A percentile compares a stretch with the other conserved stretches of the same genome.
Conservation (phyloP, 2,113 vertebrate species). For the Pomatostomus ruficeps region DNA sequence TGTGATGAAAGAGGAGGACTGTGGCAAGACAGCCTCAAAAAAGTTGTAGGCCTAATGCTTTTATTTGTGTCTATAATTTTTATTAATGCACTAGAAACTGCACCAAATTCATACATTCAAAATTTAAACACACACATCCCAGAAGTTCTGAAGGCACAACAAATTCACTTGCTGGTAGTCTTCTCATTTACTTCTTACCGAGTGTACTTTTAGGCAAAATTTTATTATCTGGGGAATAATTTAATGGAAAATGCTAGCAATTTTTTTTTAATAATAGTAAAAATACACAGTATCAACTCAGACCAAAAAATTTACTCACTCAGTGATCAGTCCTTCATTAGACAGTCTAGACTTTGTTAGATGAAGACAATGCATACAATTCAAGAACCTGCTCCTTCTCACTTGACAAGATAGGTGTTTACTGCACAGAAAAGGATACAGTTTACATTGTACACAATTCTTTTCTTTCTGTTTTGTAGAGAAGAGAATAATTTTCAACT, state of each 20-base stretch:
- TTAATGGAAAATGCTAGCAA: background rate
- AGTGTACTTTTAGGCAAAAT: background rate
- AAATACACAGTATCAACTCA: background rate
- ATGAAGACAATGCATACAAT: background rate
- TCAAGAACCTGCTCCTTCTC: background rate
- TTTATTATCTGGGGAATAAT: background rate
- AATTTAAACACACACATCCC: background rate
- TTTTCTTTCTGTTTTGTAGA: background rate
- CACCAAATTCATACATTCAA: background rate
- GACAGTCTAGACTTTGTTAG: background rate
- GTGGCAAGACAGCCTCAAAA: background rate
- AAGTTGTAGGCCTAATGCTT: background rate
- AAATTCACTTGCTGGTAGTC: background rate
- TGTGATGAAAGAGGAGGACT: background rate
- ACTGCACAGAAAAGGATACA: background rate
- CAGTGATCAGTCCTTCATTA: background rate
- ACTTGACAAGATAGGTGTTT: background rate
- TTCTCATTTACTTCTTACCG: background rate
- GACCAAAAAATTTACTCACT: background rate
- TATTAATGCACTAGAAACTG: background rate
- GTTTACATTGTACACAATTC: background rate
- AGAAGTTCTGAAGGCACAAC: background rate
- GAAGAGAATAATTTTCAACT: background rate
- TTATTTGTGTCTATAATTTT: background rate
- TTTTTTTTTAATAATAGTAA: background rate